These are phyloP conservation scores for Murina feae DNA, from an alignment of 2,113 vertebrate species.

Conservation along the genomic window DNA sequence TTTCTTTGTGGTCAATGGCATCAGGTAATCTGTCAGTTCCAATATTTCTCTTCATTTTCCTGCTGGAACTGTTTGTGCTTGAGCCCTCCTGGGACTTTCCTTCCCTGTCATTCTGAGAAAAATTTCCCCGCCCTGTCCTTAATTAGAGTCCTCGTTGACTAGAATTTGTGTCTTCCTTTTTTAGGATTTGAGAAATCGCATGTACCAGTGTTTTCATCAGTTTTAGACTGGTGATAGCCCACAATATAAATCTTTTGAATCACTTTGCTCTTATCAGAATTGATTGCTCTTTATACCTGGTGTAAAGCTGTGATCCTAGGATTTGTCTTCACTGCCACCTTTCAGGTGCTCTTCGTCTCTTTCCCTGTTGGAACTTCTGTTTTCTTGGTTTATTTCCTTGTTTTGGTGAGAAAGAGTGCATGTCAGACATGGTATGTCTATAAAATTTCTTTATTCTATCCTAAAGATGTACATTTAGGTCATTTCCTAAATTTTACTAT, in stretches of 20 bases:
- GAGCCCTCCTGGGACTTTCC: background rate
- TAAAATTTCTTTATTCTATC: background rate
- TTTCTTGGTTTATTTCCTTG: background rate
- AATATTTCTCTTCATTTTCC: background rate
- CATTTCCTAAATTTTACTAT: background rate
- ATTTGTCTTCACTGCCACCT: background rate
- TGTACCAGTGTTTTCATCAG: too few species aligned
- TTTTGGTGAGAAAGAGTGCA: background rate
- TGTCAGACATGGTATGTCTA: background rate
- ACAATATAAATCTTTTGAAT: background rate
- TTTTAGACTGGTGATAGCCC: background rate
- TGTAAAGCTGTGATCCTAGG: background rate
- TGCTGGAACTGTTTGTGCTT: background rate
- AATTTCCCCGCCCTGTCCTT: background rate
- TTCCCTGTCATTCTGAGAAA: background rate
- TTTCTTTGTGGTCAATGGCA: background rate
- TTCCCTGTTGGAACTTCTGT: background rate
- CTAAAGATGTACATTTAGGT: background rate
- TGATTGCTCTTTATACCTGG: background rate
- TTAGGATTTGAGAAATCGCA: background rate
- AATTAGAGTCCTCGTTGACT: background rate
- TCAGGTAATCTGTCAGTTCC: background rate
- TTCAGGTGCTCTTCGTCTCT: background rate
- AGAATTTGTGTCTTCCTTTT: background rate
- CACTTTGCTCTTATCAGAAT: background rate